phyloP scores from a whole-genome alignment of 2,888 invertebrate species.

The Nephrotoma guestfalica region DNA sequence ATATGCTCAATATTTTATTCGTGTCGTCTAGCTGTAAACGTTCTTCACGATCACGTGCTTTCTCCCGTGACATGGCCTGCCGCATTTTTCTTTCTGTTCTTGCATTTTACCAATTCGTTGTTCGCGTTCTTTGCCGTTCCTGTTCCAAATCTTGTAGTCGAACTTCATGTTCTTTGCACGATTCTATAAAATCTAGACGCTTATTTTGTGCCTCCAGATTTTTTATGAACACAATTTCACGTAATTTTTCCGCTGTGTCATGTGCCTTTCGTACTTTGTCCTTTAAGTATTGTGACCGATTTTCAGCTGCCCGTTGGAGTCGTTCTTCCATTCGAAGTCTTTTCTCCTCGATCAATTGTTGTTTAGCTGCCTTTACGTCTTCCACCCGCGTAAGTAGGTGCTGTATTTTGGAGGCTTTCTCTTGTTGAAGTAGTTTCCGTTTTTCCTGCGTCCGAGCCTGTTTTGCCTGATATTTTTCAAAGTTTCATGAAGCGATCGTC shows the following conservation, averaged over 20 bases:
- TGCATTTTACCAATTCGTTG: slow-evolving; percentile 72
- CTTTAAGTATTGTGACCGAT: slow-evolving; percentile 60
- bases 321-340: slow-evolving; percentile 57
- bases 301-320: slow-evolving; percentile 77
- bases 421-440: slow-evolving; percentile 64
- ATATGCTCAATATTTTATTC: slow-evolving; percentile 79
- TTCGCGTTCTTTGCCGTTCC: slow-evolving; percentile 72
- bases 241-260: slow-evolving; percentile 91
- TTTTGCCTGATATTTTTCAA: slow-evolving; percentile 70
- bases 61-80: slow-evolving; percentile 63
- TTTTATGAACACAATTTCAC: slow-evolving; percentile 96
- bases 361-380: slow-evolving; percentile 69
- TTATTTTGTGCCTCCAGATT: slow-evolving; percentile 90
- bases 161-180: slow-evolving; percentile 60
- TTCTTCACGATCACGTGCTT: slow-evolving; percentile 63
- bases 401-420: slow-evolving; percentile 71
- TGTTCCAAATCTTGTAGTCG: slow-evolving; percentile 67
- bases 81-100: slow-evolving; percentile 32
- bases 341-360: slow-evolving; percentile 72
- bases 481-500: slow-evolving; percentile 72
- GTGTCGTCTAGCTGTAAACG: slow-evolving; percentile 62
- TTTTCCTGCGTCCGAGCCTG: slow-evolving; percentile 84
- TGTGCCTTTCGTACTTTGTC: slow-evolving; percentile 89
- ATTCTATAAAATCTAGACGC: slow-evolving; percentile 75
- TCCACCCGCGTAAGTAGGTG: slow-evolving; percentile 75